Percentiles rank a stretch among this genome's conserved stretches.
Evolutionary conservation across 2,113 vertebrate species (phyloP).

Genomic region (Nothocercus julius): DNA sequence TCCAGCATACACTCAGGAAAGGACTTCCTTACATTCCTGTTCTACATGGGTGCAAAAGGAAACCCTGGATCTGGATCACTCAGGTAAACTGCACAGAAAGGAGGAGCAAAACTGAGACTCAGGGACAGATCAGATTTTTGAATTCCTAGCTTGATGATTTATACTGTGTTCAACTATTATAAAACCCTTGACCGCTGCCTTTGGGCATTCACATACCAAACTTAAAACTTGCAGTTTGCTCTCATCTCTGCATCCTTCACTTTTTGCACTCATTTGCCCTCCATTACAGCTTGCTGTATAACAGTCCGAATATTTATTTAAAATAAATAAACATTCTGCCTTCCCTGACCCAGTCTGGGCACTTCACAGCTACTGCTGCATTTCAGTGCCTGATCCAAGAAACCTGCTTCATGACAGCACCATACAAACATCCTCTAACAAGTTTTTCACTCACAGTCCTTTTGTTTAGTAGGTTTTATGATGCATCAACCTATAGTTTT

Average conservation of each 20-base stretch:
- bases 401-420: neutral
- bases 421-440: neutral
- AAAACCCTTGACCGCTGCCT: neutral
- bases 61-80: neutral
- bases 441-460: neutral
- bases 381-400: neutral
- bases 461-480: neutral
- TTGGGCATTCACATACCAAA: neutral
- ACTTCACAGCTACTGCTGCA: neutral
- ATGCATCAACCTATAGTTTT: neutral
- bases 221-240: neutral
- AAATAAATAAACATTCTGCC: neutral
- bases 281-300: neutral
- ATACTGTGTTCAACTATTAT: neutral
- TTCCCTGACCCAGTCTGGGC: neutral
- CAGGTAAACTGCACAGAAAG: neutral
- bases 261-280: neutral
- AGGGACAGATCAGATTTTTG: neutral
- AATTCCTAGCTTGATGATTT: neutral
- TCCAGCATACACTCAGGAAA: neutral
- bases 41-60: neutral
- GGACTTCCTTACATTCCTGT: neutral
- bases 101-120: neutral
- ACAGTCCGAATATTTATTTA: neutral
- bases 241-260: slow-evolving; percentile 3